Conservation (phyloP, 1,140 invertebrate species). For the Acyrthosiphon pisum region DNA sequence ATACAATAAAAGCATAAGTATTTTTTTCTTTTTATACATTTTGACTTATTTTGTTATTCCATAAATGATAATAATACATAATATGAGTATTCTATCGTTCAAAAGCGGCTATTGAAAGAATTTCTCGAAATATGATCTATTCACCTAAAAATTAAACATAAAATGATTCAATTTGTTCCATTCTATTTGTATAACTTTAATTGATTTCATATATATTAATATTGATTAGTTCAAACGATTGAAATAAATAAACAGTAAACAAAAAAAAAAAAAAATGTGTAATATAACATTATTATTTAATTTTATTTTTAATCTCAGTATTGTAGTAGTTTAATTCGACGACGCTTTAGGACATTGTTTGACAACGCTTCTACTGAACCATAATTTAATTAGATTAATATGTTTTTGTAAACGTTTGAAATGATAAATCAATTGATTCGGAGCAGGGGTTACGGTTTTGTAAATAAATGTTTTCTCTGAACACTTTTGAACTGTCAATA, state of each 20-base stretch:
- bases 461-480: constrained; percentile 10
- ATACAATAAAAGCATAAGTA: too few species aligned
- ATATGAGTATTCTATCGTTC: not conserved
- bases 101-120: not conserved
- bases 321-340: not conserved
- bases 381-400: constrained; percentile 42
- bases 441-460: not conserved
- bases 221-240: not conserved
- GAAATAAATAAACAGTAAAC: not conserved
- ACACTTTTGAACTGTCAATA: not conserved
- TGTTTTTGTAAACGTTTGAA: constrained; percentile 31
- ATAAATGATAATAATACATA: not conserved
- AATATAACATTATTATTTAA: not conserved
- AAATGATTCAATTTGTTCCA: not conserved
- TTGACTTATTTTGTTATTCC: not conserved
- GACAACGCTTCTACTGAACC: not conserved
- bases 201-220: not conserved
- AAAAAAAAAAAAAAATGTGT: not conserved
- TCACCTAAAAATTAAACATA: not conserved
- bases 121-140: not conserved
- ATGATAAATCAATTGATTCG: constrained; percentile 24
- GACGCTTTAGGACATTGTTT: not conserved
- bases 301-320: constrained; percentile 29
- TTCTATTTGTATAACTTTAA: not conserved
- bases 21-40: too few species aligned